phyloP scores from a whole-genome alignment of 1,140 invertebrate species.

The Bombus ignitus region DNA sequence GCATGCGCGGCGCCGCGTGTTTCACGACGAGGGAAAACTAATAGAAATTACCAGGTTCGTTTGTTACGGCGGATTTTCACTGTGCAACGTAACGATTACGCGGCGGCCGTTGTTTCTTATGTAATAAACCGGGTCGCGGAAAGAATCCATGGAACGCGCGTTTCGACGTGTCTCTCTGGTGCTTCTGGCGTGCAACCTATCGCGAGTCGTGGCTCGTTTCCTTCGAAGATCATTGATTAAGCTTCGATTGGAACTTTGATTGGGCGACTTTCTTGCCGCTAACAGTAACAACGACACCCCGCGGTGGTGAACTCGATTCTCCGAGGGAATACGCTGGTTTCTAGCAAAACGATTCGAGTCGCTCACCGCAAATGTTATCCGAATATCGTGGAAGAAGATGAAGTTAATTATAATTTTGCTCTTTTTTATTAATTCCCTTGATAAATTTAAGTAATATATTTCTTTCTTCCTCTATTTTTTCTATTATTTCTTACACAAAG shows the following conservation, averaged over 20 bases:
- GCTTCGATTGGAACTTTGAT: constrained; percentile 49
- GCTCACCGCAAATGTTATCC: too few species aligned
- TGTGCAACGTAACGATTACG: constrained; percentile 50
- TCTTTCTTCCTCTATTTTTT: too few species aligned
- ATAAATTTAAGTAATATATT: background rate
- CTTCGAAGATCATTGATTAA: constrained; percentile 47
- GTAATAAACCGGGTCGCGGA: constrained; percentile 55
- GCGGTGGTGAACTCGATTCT: constrained; percentile 24
- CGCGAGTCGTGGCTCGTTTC: constrained; percentile 32
- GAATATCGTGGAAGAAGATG: background rate
- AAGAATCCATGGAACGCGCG: constrained; percentile 61
- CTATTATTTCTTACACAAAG: too few species aligned
- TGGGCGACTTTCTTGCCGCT: constrained; percentile 30
- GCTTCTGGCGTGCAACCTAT: constrained; percentile 37
- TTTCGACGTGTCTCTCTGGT: constrained; percentile 44
- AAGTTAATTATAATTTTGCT: background rate
- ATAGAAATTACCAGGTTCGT: constrained; percentile 49
- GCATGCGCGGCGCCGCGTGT: background rate
- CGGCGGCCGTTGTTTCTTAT: constrained; percentile 46
- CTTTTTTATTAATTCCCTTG: background rate
- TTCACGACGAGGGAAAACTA: background rate
- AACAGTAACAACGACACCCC: constrained; percentile 11
- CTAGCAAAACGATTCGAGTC: background rate
- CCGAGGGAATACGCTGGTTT: background rate
- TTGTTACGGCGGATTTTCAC: constrained; percentile 44